These are phyloP conservation scores for Poeciliopsis presidionis DNA, from an alignment of 2,797 vertebrate species.

Conservation along the genomic window DNA sequence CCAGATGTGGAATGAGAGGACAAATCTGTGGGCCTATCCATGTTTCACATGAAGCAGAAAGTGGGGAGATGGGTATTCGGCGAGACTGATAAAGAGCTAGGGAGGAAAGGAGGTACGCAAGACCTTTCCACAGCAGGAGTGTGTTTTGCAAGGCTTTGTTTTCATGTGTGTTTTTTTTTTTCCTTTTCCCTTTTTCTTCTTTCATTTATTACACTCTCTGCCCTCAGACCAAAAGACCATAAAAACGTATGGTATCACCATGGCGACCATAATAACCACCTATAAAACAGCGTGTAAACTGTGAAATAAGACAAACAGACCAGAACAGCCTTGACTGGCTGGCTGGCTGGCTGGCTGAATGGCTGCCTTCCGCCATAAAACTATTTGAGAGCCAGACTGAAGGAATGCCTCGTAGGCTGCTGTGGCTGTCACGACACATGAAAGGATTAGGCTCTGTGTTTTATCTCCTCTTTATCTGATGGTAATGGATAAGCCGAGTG, in stretches of 20 bases:
- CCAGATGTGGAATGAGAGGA: constrained; percentile 86
- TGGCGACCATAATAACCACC: constrained; percentile 82
- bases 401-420: constrained; percentile 82
- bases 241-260: constrained; percentile 81
- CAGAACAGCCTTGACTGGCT: constrained; percentile 76
- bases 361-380: constrained; percentile 82
- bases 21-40: constrained; percentile 75
- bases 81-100: constrained; percentile 72
- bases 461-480: constrained; percentile 84
- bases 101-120: constrained; percentile 67
- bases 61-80: constrained; percentile 72
- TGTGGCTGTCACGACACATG: constrained; percentile 83
- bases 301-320: constrained; percentile 83
- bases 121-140: constrained; percentile 79
- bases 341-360: constrained; percentile 75
- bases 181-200: constrained; percentile 21
- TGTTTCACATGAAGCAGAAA: constrained; percentile 77
- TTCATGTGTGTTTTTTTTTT: constrained; percentile 49
- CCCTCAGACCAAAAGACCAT: constrained; percentile 77
- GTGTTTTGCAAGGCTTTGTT: constrained; percentile 78
- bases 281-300: constrained; percentile 84
- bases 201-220: constrained; percentile 74
- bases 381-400: constrained; percentile 82
- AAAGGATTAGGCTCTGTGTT: constrained; percentile 83
- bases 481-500: constrained; percentile 83